These are phyloP conservation scores for Neosalanx taihuensis DNA, from an alignment of 2,797 vertebrate genomes.

Conservation along the genomic window DNA sequence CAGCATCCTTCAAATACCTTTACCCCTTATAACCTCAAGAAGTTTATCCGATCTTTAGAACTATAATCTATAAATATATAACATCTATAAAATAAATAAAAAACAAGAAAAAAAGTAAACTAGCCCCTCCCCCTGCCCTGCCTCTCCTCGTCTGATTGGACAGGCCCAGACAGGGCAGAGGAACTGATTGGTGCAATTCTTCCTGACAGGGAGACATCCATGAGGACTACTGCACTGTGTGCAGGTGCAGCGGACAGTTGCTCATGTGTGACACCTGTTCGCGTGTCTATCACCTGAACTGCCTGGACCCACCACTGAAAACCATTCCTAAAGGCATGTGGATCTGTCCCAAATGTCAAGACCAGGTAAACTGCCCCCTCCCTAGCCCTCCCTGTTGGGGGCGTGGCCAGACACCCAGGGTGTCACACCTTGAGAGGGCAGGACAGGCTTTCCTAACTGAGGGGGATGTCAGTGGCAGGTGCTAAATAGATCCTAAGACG, in stretches of 20 bases:
- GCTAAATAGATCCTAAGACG: not conserved
- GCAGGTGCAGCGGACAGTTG: slow-evolving; percentile 99
- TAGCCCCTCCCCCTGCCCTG: slow-evolving; percentile 40
- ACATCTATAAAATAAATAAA: not conserved
- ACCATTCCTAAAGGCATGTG: slow-evolving; percentile 99
- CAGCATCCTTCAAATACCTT: not conserved
- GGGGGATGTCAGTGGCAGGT: not conserved
- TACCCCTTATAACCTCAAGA: not conserved
- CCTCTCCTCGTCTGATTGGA: slow-evolving; percentile 55
- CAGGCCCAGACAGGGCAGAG: slow-evolving; percentile 58
- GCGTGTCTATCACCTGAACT: slow-evolving; percentile 99
- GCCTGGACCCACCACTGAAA: slow-evolving; percentile 99
- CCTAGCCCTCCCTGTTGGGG: slow-evolving; percentile 50
- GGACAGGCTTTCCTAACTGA: too few species aligned
- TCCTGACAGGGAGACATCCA: slow-evolving; percentile 98
- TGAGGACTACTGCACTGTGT: slow-evolving; percentile 99
- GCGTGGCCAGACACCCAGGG: slow-evolving; percentile 44
- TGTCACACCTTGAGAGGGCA: not conserved
- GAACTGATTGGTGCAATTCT: slow-evolving; percentile 83
- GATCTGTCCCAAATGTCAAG: slow-evolving; percentile 99
- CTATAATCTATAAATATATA: too few species aligned
- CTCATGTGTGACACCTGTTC: slow-evolving; percentile 99
- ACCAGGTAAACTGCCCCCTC: slow-evolving; percentile 86
- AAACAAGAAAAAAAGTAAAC: slow-evolving; percentile 12
- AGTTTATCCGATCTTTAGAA: not conserved